Conservation (phyloP, 2,888 invertebrate species). For the Caenorhabditis sulstoni region DNA sequence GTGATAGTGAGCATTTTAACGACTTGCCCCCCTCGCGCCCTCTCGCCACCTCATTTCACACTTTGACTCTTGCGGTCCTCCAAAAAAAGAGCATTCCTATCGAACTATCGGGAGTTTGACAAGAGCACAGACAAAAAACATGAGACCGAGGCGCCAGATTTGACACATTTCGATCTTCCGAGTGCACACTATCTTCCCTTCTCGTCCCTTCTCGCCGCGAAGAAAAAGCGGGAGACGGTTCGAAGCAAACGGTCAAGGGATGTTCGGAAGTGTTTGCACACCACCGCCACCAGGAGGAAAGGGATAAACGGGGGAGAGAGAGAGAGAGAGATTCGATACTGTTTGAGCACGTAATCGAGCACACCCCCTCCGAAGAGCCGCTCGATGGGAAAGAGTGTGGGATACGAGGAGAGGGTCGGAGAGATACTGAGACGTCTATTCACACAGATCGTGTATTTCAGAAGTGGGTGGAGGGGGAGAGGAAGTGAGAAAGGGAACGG, state of each 20-base stretch:
- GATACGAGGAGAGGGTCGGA: background rate
- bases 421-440: slow-evolving; percentile 3
- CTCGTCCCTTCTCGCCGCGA: background rate
- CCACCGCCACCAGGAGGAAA: no score
- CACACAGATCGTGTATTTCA: slow-evolving; percentile 49
- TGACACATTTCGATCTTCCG: slow-evolving; percentile 1
- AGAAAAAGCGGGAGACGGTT: no score
- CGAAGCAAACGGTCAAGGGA: no score
- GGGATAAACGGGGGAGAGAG: no score
- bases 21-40: no score
- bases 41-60: no score
- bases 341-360: slow-evolving; percentile 57
- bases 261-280: no score
- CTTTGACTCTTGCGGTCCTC: background rate
- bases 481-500: background rate
- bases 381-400: slow-evolving; percentile 3
- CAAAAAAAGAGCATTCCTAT: slow-evolving; percentile 1
- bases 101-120: no score
- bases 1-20: no score
- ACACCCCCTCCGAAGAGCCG: background rate
- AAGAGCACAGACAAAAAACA: no score
- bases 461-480: slow-evolving; percentile 25
- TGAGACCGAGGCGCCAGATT: background rate
- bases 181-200: background rate
- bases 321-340: slow-evolving; percentile 15